Evolutionary conservation across 2,888 invertebrate genomes (phyloP).

Genomic region (Dynastes grantii): DNA sequence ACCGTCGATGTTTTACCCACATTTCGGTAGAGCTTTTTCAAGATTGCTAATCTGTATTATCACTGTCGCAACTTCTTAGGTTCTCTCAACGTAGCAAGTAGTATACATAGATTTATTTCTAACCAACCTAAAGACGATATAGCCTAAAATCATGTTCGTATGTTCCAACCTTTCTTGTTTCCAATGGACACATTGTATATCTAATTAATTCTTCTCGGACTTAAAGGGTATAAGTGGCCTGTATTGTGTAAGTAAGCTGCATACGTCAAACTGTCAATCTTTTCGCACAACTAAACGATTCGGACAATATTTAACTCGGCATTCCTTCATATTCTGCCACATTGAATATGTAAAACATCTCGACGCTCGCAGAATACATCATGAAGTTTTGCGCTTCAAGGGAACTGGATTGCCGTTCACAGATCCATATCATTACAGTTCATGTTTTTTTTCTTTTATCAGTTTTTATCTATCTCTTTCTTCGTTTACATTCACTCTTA

Average conservation of each 20-base stretch:
- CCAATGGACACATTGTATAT: too few species aligned
- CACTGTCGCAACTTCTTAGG: too few species aligned
- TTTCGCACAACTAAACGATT: slow-evolving; percentile 27
- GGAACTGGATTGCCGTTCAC: slow-evolving; percentile 34
- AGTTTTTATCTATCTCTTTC: slow-evolving; percentile 9
- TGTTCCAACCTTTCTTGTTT: background rate
- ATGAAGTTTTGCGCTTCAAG: slow-evolving; percentile 35
- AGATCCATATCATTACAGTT: slow-evolving; percentile 35
- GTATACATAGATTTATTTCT: too few species aligned
- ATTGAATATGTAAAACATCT: slow-evolving; percentile 32
- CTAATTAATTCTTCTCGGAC: too few species aligned
- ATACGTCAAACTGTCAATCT: slow-evolving; percentile 35
- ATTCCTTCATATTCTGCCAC: slow-evolving; percentile 26
- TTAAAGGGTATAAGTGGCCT: background rate
- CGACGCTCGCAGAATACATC: slow-evolving; percentile 35
- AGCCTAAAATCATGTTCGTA: too few species aligned
- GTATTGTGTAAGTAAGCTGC: slow-evolving; percentile 21
- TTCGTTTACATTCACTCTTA: background rate
- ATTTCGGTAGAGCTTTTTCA: too few species aligned
- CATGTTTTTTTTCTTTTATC: slow-evolving; percentile 26
- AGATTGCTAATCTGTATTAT: too few species aligned
- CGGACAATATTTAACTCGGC: slow-evolving; percentile 30
- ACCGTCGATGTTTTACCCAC: too few species aligned
- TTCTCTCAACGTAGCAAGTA: too few species aligned
- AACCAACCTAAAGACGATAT: too few species aligned